Evolutionary conservation across 2,113 vertebrate genomes (phyloP).

Genomic region (Antechinus flavipes): DNA sequence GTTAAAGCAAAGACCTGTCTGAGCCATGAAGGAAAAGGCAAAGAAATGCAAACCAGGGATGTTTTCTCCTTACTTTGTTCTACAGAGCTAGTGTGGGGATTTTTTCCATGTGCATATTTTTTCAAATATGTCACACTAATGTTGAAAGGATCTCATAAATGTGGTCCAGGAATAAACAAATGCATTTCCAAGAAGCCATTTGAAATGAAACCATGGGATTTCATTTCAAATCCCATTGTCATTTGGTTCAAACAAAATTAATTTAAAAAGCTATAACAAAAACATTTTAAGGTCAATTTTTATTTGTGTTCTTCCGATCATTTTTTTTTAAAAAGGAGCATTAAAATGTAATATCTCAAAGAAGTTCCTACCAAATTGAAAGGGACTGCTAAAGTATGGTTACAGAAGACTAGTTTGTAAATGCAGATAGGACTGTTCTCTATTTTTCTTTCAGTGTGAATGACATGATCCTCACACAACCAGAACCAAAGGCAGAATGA

Average conservation of each 20-base stretch:
- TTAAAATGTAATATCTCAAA: background rate
- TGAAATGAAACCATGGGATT: background rate
- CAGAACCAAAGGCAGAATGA: constrained; percentile 81
- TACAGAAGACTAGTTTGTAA: constrained; percentile 55
- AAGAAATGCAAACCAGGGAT: background rate
- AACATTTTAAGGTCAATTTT: background rate
- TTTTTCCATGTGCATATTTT: background rate
- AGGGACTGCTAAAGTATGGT: background rate
- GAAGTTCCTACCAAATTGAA: background rate
- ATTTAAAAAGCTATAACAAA: background rate
- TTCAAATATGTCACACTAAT: background rate
- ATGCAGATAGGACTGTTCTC: constrained; percentile 79
- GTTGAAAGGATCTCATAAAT: background rate
- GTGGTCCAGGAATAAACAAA: background rate
- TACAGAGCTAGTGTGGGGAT: background rate
- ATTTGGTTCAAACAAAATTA: background rate
- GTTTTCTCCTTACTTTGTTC: background rate
- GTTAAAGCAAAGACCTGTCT: background rate
- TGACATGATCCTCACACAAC: constrained; percentile 76
- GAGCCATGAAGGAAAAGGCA: background rate
- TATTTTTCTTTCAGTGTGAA: constrained; percentile 83
- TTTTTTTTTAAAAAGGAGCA: background rate
- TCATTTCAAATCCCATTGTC: background rate
- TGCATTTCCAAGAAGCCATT: background rate
- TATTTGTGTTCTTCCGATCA: background rate